Conservation (phyloP, 2,797 vertebrate genomes). For the Propithecus perrieri region DNA sequence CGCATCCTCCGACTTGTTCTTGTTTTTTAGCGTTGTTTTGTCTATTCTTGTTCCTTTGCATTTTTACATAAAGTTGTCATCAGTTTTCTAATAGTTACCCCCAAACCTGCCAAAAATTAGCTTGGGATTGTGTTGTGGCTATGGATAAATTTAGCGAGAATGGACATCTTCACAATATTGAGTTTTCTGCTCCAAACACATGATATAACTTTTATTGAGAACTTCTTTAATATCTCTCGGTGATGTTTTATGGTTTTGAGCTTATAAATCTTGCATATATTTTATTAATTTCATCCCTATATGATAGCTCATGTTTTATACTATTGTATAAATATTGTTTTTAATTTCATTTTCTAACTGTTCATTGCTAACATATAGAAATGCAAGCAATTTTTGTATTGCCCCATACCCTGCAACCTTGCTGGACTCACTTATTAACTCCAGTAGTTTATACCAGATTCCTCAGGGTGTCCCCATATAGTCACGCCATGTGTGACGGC, state of each 20-base stretch:
- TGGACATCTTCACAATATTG: background rate
- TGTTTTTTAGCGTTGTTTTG: background rate
- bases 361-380: background rate
- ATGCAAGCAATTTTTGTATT: background rate
- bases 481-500: background rate
- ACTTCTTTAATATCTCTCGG: background rate
- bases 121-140: background rate
- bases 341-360: background rate
- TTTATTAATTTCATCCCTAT: background rate
- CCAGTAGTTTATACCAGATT: too few species aligned
- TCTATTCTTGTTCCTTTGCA: background rate
- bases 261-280: background rate
- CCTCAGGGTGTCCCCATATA: background rate
- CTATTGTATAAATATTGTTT: background rate
- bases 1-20: background rate
- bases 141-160: background rate
- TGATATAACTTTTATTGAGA: background rate
- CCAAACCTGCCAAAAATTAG: background rate
- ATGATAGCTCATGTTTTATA: background rate
- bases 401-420: background rate
- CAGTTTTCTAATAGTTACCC: background rate
- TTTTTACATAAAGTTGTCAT: background rate
- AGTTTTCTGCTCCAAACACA: background rate
- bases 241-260: background rate
- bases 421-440: background rate